These are phyloP conservation scores for Catonia carolina DNA, from an alignment of 2,888 invertebrate species.

Conservation along the genomic window DNA sequence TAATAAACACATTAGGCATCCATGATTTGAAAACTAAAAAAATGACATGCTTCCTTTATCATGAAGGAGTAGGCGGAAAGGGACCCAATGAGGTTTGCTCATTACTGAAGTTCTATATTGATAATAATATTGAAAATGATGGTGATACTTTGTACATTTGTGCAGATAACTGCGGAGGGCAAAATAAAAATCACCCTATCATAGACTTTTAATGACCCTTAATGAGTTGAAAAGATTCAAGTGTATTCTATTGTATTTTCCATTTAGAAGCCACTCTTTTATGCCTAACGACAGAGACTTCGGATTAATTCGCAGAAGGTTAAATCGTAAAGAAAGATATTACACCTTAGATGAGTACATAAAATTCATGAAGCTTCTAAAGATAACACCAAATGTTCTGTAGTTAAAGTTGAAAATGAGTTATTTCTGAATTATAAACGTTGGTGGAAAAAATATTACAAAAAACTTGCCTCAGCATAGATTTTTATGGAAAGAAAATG, in stretches of 20 bases:
- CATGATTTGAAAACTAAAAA: conserved; percentile 1
- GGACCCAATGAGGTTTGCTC: too few relatives aligned
- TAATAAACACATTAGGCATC: conserved; percentile 12
- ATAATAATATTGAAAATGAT: conserved; percentile 16
- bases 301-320: conserved; percentile 17
- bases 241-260: conserved; percentile 9
- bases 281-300: conserved; percentile 18
- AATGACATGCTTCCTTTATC: conserved; percentile 15
- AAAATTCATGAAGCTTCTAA: neutral
- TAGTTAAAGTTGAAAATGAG: neutral
- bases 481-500: conserved; percentile 17
- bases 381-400: neutral
- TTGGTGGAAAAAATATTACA: too few relatives aligned
- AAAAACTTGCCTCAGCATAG: conserved; percentile 9
- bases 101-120: too few relatives aligned
- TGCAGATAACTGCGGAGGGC: conserved; percentile 5
- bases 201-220: conserved; percentile 13
- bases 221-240: too few relatives aligned
- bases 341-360: conserved; percentile 11
- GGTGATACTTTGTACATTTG: neutral
- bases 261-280: neutral
- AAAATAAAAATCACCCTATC: too few relatives aligned
- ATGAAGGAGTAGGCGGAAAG: conserved; percentile 21
- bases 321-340: too few relatives aligned
- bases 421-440: conserved; percentile 4